Evolutionary conservation across 2,888 invertebrate genomes (phyloP).

Genomic region (Encarsia formosa): DNA sequence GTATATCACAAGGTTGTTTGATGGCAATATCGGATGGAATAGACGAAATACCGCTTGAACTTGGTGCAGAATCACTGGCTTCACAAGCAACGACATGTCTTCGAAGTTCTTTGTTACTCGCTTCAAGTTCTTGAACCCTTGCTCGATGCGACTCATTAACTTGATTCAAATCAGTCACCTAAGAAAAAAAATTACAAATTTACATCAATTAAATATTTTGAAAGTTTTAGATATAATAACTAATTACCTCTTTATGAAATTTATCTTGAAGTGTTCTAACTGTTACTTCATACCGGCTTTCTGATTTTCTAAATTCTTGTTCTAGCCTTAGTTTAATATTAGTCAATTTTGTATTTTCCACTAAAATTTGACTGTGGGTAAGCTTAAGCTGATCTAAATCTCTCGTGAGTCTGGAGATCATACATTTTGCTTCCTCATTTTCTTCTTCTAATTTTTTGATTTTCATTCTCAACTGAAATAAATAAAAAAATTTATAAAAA

Average conservation of each 20-base stretch:
- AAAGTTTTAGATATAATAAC: not conserved
- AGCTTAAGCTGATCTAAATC: slow-evolving; percentile 69
- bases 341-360: slow-evolving; percentile 69
- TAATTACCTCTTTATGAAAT: slow-evolving; percentile 43
- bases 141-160: slow-evolving; percentile 52
- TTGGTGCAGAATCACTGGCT: slow-evolving; percentile 48
- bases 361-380: slow-evolving; percentile 69
- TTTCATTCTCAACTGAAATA: slow-evolving; percentile 22
- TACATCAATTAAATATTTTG: not conserved
- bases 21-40: slow-evolving; percentile 39
- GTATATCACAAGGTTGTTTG: slow-evolving; percentile 42
- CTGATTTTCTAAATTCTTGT: slow-evolving; percentile 58
- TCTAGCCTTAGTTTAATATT: slow-evolving; percentile 68
- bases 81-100: slow-evolving; percentile 46
- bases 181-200: slow-evolving; percentile 9
- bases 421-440: slow-evolving; percentile 50
- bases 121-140: slow-evolving; percentile 50
- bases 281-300: slow-evolving; percentile 39
- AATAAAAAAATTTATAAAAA: not conserved
- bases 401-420: slow-evolving; percentile 59
- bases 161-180: slow-evolving; percentile 52
- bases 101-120: slow-evolving; percentile 47
- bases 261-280: slow-evolving; percentile 44
- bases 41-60: slow-evolving; percentile 49
- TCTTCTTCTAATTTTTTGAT: slow-evolving; percentile 45